phyloP scores from a whole-genome alignment of 1,140 invertebrate species.

The Pachyrhynchus sulphureomaculatus region DNA sequence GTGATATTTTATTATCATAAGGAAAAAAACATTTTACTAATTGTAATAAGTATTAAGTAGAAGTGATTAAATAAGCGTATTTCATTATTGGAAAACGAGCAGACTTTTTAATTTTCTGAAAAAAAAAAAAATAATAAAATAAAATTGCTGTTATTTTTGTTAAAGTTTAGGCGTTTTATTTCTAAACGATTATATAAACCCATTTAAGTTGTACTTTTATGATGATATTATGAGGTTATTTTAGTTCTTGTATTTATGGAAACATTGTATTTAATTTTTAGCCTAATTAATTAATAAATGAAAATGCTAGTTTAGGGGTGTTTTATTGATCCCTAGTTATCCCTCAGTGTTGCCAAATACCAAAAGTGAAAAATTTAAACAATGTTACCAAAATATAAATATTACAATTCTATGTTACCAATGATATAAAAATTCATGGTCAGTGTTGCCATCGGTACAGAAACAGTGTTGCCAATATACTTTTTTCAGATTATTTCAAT shows the following conservation, averaged over 20 bases:
- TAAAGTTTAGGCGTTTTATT: background rate
- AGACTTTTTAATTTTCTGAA: background rate
- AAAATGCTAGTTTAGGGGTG: no score
- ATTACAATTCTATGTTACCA: no score
- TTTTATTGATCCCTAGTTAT: background rate
- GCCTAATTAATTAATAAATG: no score
- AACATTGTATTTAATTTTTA: no score
- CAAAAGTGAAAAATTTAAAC: no score
- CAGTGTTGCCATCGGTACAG: constrained; percentile 5
- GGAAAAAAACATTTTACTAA: background rate
- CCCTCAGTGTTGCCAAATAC: background rate
- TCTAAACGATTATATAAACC: background rate
- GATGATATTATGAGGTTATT: no score
- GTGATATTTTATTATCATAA: constrained; percentile 1
- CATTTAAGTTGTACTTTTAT: no score
- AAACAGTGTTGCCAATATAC: constrained; percentile 4
- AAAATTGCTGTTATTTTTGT: constrained; percentile 18
- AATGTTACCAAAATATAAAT: no score
- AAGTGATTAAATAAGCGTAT: background rate
- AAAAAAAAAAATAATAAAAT: background rate
- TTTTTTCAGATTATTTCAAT: background rate
- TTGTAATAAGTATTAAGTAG: background rate
- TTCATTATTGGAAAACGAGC: background rate
- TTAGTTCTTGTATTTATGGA: no score
- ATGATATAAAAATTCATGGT: no score